These are phyloP conservation scores for Cladopsammia gracilis DNA, from an alignment of 64 coral and sea anemone species.

Conservation along the genomic window DNA sequence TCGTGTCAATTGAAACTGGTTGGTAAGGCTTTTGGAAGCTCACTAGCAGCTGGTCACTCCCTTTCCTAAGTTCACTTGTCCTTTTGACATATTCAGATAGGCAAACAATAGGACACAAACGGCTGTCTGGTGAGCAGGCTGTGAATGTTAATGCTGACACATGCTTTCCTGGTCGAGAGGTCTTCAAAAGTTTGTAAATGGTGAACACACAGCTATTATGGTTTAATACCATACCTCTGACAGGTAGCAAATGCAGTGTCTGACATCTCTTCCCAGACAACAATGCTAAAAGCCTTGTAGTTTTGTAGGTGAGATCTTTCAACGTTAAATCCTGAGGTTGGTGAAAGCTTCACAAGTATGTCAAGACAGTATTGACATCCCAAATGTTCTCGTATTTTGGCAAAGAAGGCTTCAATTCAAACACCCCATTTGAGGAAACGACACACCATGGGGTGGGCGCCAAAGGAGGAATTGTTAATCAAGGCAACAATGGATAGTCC, in stretches of 20 bases:
- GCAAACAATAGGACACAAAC: conserved; percentile 18
- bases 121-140: conserved; percentile 11
- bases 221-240: too few species aligned
- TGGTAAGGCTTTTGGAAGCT: conserved; percentile 41
- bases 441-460: too few species aligned
- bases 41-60: conserved; percentile 35
- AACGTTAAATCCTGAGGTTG: background rate
- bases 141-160: too few species aligned
- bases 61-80: conserved; percentile 45
- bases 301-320: conserved; percentile 4
- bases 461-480: background rate
- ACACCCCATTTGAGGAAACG: conserved; percentile 62
- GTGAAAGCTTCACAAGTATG: background rate
- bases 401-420: conserved; percentile 55
- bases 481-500: background rate
- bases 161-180: background rate
- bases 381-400: conserved; percentile 56
- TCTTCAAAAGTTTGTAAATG: too few species aligned
- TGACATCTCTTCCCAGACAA: conserved; percentile 31
- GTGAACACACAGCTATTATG: too few species aligned
- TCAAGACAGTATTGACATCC: conserved; percentile 43
- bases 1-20: conserved; percentile 7
- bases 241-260: conserved; percentile 21
- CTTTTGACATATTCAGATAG: conserved; percentile 49
- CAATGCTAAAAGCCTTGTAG: conserved; percentile 12